A percentile compares a stretch with the other conserved stretches of the same genome.
Evolutionary conservation across 2,888 invertebrate genomes (phyloP).

Genomic region (Nomada goodeniana): DNA sequence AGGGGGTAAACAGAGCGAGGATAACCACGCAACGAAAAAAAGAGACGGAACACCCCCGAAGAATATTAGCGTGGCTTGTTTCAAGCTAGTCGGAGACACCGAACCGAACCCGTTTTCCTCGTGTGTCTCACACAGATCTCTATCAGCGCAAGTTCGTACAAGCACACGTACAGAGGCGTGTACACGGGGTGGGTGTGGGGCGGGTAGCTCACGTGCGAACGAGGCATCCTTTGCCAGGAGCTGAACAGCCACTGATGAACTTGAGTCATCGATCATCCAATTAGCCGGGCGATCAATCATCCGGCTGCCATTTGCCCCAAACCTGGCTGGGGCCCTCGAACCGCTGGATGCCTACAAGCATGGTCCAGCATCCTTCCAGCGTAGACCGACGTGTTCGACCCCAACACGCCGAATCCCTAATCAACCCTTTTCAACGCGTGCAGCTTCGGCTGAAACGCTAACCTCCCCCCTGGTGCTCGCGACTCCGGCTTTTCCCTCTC

Average conservation of each 20-base stretch:
- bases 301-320: conserved; percentile 85
- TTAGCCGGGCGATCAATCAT: conserved; percentile 91
- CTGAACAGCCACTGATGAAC: conserved; percentile 78
- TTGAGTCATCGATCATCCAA: conserved; percentile 91
- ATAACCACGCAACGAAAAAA: conserved; percentile 1
- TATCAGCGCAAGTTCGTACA: conserved; percentile 7
- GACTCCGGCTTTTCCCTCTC: conserved; percentile 65
- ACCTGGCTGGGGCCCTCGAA: conserved; percentile 67
- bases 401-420: conserved; percentile 82
- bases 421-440: conserved; percentile 84
- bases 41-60: conserved; percentile 29
- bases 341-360: conserved; percentile 69
- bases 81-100: conserved; percentile 59
- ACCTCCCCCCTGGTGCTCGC: conserved; percentile 48
- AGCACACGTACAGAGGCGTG: conserved; percentile 17
- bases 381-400: conserved; percentile 77
- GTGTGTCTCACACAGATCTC: conserved; percentile 24
- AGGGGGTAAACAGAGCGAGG: not conserved
- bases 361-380: conserved; percentile 77
- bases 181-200: conserved; percentile 26
- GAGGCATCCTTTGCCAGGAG: conserved; percentile 71
- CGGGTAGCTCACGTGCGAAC: conserved; percentile 66
- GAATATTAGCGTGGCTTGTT: conserved; percentile 61
- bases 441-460: conserved; percentile 76
- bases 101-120: conserved; percentile 46